Evolutionary conservation across 2,113 vertebrate species (phyloP).

Genomic region (Ctenomys sociabilis): DNA sequence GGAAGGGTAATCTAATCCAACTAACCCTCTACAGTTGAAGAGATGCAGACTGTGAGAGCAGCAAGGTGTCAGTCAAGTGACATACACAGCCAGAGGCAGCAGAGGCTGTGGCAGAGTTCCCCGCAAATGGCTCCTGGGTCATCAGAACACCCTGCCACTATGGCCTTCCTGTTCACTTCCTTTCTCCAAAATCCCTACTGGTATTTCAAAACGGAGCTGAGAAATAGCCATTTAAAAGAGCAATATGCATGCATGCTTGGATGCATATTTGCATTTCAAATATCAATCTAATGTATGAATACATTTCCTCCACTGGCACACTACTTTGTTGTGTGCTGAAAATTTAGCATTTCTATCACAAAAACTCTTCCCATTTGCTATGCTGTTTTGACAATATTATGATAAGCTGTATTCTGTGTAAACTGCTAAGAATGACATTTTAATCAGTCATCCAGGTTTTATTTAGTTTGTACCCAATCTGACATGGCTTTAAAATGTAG

Average conservation of each 20-base stretch:
- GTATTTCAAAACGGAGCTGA: neutral
- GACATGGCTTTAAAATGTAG: constrained; percentile 55
- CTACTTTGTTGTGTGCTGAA: neutral
- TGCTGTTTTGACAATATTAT: constrained; percentile 57
- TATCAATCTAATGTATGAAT: constrained; percentile 39
- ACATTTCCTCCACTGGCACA: constrained; percentile 38
- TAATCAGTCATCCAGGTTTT: constrained; percentile 29
- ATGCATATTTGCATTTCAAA: constrained; percentile 61
- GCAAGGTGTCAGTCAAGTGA: neutral
- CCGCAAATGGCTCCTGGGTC: neutral
- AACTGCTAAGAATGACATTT: constrained; percentile 39
- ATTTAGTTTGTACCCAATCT: constrained; percentile 45
- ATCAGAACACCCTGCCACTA: neutral
- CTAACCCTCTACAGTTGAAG: neutral
- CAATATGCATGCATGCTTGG: neutral
- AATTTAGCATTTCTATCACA: constrained; percentile 58
- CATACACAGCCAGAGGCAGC: neutral
- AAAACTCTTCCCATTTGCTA: constrained; percentile 52
- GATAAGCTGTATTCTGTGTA: constrained; percentile 17
- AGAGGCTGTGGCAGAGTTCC: neutral
- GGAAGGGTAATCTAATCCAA: neutral
- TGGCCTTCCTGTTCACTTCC: neutral
- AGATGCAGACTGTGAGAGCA: neutral
- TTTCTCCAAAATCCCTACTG: neutral
- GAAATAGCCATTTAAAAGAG: constrained; percentile 36